phyloP scores from a whole-genome alignment of 2,797 vertebrate species.

The Gallinago stenura region DNA sequence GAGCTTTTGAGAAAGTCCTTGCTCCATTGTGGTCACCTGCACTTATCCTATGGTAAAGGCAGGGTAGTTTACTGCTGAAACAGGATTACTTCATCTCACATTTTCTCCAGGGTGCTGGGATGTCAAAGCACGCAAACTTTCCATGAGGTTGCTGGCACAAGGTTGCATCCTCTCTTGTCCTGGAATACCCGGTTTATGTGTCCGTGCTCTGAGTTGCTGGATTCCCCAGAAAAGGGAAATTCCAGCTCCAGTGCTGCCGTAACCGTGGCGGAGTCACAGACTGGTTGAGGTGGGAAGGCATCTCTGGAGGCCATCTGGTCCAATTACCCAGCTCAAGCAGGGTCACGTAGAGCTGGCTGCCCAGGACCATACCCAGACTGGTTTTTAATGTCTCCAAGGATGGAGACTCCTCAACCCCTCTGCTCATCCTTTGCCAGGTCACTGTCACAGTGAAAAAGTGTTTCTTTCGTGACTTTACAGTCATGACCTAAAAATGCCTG shows the following conservation, averaged over 20 bases:
- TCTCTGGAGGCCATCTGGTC: fast-evolving
- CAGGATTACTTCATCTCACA: background rate
- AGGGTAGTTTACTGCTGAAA: background rate
- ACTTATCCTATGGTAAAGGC: background rate
- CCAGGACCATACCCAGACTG: background rate
- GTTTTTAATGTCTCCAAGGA: background rate
- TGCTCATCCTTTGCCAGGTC: background rate
- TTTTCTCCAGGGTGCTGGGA: constrained; percentile 19
- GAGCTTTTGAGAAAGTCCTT: constrained; percentile 12
- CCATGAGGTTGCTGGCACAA: background rate
- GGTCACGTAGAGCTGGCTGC: background rate
- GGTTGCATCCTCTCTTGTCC: background rate
- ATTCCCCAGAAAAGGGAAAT: background rate
- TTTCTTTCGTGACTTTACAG: background rate
- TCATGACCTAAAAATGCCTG: background rate
- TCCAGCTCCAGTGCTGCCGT: background rate
- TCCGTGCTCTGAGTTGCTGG: background rate
- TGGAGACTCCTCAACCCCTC: background rate
- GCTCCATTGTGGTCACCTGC: background rate
- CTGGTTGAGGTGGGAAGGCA: background rate
- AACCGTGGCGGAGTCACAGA: background rate
- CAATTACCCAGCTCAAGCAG: background rate
- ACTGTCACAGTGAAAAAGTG: background rate
- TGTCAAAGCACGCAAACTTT: background rate
- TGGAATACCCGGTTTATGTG: background rate